These are phyloP conservation scores for Brachionus koreanus DNA, from an alignment of 1,140 invertebrate genomes.

Conservation along the genomic window DNA sequence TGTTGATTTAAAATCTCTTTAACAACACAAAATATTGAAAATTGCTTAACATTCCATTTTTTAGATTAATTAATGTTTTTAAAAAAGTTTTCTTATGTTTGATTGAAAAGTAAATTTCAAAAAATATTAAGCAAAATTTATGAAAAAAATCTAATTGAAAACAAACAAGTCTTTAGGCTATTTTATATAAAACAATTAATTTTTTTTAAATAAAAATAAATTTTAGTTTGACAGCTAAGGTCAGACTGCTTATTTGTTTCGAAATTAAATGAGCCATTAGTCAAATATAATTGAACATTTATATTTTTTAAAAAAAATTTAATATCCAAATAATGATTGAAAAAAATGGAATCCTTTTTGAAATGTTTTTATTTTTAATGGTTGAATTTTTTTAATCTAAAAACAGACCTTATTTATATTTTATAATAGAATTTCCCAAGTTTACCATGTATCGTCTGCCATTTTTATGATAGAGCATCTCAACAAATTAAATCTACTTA, in stretches of 20 bases:
- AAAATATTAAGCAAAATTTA: too few relatives aligned
- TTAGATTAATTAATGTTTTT: too few relatives aligned
- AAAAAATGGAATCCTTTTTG: neutral
- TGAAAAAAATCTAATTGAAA: too few relatives aligned
- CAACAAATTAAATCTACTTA: neutral
- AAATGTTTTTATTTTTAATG: neutral
- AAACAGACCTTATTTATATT: neutral
- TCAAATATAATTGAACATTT: neutral
- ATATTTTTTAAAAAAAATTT: neutral
- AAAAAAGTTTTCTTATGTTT: too few relatives aligned
- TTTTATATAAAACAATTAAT: neutral
- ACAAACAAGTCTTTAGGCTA: neutral
- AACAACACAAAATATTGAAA: too few relatives aligned
- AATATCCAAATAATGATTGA: neutral
- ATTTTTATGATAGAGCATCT: neutral
- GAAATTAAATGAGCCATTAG: neutral
- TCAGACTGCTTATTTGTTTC: slow-evolving; percentile 2
- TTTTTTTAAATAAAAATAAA: neutral
- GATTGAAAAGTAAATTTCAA: too few relatives aligned
- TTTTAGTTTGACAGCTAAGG: slow-evolving; percentile 1
- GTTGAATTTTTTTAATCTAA: neutral
- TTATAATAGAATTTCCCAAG: neutral
- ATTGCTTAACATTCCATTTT: too few relatives aligned
- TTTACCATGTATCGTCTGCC: neutral
- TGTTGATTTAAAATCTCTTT: too few relatives aligned